These are phyloP conservation scores for Contarinia nasturtii DNA, from an alignment of 1,140 invertebrate species.

Conservation along the genomic window DNA sequence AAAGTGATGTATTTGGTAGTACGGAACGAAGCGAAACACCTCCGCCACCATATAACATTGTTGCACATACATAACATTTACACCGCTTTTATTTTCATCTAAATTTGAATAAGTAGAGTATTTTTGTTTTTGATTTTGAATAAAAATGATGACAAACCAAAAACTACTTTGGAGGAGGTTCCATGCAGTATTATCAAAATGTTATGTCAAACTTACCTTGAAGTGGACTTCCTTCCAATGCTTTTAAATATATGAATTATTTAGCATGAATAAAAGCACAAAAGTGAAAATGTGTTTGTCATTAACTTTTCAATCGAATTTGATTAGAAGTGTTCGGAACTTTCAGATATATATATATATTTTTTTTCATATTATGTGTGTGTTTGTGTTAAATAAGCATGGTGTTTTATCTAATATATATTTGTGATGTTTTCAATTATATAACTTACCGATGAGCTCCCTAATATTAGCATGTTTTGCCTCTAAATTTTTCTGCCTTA, in stretches of 20 bases:
- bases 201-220: constrained; percentile 5
- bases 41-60: constrained; percentile 8
- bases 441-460: constrained; percentile 47
- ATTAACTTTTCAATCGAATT: not conserved
- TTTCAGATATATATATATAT: too few species aligned
- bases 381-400: not conserved
- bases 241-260: not conserved
- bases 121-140: too few species aligned
- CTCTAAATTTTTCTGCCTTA: constrained; percentile 45
- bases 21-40: constrained; percentile 14
- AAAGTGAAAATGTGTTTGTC: not conserved
- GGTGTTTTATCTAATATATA: too few species aligned
- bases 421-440: too few species aligned
- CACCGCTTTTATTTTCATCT: too few species aligned
- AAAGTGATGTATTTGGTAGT: not conserved
- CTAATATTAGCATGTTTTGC: constrained; percentile 50
- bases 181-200: not conserved
- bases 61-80: too few species aligned
- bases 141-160: too few species aligned
- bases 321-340: too few species aligned
- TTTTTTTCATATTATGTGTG: too few species aligned
- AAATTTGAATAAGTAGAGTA: too few species aligned
- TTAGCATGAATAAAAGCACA: not conserved
- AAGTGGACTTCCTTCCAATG: constrained; percentile 4
- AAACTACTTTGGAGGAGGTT: too few species aligned